A percentile compares a stretch with the other conserved stretches of the same genome.
Conservation (phyloP, 1,140 invertebrate species). For the Neodiprion fabricii region DNA sequence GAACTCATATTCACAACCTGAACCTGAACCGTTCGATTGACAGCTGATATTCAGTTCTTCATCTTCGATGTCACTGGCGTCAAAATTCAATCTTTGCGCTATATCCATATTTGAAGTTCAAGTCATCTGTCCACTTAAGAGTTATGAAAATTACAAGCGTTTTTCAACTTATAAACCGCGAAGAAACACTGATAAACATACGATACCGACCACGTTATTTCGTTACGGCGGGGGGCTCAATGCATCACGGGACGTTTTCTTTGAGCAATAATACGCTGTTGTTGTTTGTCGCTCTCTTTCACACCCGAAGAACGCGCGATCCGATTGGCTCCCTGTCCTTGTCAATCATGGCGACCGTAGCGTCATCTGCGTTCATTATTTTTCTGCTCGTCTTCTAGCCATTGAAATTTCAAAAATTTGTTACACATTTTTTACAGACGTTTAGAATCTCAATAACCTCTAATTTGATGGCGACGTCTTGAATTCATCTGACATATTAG, state of each 20-base stretch:
- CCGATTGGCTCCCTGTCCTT: neutral
- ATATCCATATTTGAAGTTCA: constrained; percentile 13
- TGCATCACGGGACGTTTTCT: neutral
- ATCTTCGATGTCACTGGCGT: constrained; percentile 11
- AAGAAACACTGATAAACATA: no score
- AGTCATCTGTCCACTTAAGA: neutral
- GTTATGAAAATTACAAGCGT: neutral
- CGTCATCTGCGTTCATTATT: neutral
- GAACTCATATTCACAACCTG: neutral
- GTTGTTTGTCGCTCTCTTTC: no score
- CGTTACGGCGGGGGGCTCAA: neutral
- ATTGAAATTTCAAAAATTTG: no score
- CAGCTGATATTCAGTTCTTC: constrained; percentile 16
- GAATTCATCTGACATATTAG: no score
- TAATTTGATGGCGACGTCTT: no score
- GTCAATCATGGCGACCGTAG: neutral
- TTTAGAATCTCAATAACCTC: no score
- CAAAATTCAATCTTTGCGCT: constrained; percentile 9
- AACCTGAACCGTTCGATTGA: constrained; percentile 17
- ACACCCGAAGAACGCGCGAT: neutral
- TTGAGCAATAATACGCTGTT: no score
- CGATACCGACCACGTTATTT: neutral
- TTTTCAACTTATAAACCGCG: no score
- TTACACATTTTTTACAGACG: no score
- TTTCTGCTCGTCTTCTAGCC: no score